Conservation (phyloP, 2,888 invertebrate species). For the Camptogramma bilineatum region DNA sequence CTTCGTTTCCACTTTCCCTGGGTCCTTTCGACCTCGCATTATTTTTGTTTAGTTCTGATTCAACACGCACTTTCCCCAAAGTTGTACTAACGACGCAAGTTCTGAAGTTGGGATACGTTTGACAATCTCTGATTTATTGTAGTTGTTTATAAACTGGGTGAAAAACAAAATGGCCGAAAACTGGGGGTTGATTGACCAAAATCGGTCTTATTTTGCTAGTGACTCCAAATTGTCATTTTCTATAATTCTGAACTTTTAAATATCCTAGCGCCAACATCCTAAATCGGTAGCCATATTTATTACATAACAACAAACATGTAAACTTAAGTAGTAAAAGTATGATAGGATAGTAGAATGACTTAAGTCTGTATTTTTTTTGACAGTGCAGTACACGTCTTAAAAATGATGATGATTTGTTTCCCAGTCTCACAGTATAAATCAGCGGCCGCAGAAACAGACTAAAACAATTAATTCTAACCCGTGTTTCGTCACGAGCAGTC, state of each 20-base stretch:
- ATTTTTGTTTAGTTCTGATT: slow-evolving; percentile 22
- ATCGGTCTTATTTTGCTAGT: no score
- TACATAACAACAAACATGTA: no score
- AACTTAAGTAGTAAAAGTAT: no score
- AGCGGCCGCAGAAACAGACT: slow-evolving; percentile 17
- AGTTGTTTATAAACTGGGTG: slow-evolving; percentile 20
- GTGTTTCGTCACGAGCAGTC: slow-evolving; percentile 37
- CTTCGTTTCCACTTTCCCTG: neutral
- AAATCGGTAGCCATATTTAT: no score
- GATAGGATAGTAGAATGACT: no score
- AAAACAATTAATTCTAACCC: slow-evolving; percentile 35
- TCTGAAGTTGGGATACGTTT: slow-evolving; percentile 28
- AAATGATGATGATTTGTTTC: neutral
- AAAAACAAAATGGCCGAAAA: neutral
- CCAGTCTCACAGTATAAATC: slow-evolving; percentile 19
- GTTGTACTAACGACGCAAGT: slow-evolving; percentile 32
- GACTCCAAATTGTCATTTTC: no score
- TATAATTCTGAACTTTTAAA: no score
- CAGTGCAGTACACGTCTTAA: no score
- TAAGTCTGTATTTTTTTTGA: no score
- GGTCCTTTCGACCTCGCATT: slow-evolving; percentile 15
- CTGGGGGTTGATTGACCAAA: no score
- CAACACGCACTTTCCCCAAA: slow-evolving; percentile 28
- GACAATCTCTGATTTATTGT: slow-evolving; percentile 33
- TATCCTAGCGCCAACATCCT: no score